phyloP scores from a whole-genome alignment of 2,888 invertebrate species.

The Catonia carolina region DNA sequence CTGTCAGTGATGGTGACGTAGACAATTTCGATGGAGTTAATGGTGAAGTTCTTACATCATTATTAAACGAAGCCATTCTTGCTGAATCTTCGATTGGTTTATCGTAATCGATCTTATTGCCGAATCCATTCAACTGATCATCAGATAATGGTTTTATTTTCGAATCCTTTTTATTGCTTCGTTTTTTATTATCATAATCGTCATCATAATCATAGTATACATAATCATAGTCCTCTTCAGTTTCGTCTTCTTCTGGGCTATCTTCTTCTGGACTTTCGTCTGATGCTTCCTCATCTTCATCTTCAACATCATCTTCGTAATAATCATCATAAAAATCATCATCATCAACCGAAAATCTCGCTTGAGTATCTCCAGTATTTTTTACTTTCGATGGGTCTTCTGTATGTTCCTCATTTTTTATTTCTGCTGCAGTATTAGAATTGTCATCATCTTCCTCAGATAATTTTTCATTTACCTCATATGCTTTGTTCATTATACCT shows the following conservation, averaged over 20 bases:
- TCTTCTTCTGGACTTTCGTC: not conserved
- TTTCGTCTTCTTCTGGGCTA: not conserved
- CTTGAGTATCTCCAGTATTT: not conserved
- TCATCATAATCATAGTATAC: constrained; percentile 5
- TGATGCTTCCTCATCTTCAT: not conserved
- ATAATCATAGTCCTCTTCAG: constrained; percentile 1
- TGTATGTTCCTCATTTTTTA: not conserved
- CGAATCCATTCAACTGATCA: too few species aligned
- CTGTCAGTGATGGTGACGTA: too few species aligned
- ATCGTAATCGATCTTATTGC: too few species aligned
- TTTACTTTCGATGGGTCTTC: not conserved
- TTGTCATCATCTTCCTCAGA: too few species aligned
- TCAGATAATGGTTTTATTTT: not conserved
- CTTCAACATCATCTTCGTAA: not conserved
- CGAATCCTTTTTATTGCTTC: not conserved
- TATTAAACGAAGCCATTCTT: not conserved
- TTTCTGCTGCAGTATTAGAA: too few species aligned
- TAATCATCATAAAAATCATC: constrained; percentile 5
- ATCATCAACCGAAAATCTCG: not conserved
- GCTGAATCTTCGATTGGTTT: not conserved
- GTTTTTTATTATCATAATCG: not conserved
- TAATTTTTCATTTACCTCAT: constrained; percentile 1
- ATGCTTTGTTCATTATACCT: constrained; percentile 1
- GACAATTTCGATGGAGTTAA: too few species aligned
- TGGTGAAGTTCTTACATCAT: not conserved